Conservation (phyloP, 2,797 vertebrate genomes). For the Cuniculus paca region DNA sequence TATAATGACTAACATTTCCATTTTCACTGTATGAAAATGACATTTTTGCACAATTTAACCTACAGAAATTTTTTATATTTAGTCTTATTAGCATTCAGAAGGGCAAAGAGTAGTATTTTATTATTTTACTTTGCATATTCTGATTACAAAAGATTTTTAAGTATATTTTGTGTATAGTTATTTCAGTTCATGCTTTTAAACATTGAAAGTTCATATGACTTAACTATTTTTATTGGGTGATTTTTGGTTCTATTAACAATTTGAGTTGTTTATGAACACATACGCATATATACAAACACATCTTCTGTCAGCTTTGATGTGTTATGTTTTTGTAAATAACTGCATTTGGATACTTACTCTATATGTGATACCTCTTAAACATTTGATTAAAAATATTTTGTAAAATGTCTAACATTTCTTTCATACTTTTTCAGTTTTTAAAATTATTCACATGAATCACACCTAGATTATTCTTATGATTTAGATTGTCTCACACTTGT, state of each 20-base stretch:
- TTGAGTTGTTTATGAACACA: background rate
- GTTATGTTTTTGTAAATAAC: background rate
- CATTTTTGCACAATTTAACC: background rate
- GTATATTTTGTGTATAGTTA: background rate
- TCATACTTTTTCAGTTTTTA: background rate
- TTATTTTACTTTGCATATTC: background rate
- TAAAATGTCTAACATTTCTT: background rate
- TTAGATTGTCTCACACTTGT: background rate
- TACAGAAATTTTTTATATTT: background rate
- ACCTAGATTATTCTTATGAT: background rate
- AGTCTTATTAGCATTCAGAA: background rate
- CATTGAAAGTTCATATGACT: background rate
- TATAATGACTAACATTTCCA: background rate
- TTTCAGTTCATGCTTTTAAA: background rate
- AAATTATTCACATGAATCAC: background rate
- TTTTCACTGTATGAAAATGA: background rate
- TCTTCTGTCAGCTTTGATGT: background rate
- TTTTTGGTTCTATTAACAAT: background rate
- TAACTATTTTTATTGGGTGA: background rate
- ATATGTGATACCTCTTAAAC: background rate
- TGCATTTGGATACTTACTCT: background rate
- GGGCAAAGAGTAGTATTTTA: background rate
- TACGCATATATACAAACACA: background rate
- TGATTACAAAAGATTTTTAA: background rate
- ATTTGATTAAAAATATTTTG: background rate